Evolutionary conservation across 2,113 vertebrate species (phyloP), one percentile per base, ranked within the genome.

Genomic region (Sitta europaea): DNA sequence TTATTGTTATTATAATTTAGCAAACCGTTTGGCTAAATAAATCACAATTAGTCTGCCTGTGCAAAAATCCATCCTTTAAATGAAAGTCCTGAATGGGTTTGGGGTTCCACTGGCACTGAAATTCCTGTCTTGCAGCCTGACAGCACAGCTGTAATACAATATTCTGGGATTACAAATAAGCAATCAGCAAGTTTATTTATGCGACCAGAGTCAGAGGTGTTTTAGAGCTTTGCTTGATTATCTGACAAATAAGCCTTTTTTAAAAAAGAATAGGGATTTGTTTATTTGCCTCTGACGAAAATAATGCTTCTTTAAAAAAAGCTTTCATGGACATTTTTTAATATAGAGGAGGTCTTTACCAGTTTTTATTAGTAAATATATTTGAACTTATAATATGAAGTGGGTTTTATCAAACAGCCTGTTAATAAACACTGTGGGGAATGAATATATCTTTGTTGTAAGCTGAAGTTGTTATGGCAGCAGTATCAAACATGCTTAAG

Each of bases 121-220:
- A 81, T 90, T 57, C 36, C 27, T 31, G 54, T 22, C 67, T 33
- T 70, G 74, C n/a, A 57, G 78, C 68, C 74, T 77, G 43, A 57
- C 36, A 74, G 82, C 54, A 13, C 61, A 70, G 12, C 85, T 94
- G 91, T 95, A 96, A 96, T 38, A 68, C 83, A 94, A 89, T 95
- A 91, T 96, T 85, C 43, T 17, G 86, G 81, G 76, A 65, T 93
- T 93, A 89, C 94, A 65, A 47, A 85, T 66, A 88, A 96, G 70
- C 73, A 38, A 86, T 83, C 62, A 18, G 77, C 89, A 67, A 55
- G 78, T 92, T 97, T 94, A 90, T 93, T 96, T 97, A 80, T 96
- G 94, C 10, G 42, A 8, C 51, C 9, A 12, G 55, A 63, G 84
- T 86, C 88, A 92, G 84, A 66, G 85, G 76, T 71, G 55, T 82